phyloP scores from a whole-genome alignment of 2,797 vertebrate genomes.

The Scleropages formosus region DNA sequence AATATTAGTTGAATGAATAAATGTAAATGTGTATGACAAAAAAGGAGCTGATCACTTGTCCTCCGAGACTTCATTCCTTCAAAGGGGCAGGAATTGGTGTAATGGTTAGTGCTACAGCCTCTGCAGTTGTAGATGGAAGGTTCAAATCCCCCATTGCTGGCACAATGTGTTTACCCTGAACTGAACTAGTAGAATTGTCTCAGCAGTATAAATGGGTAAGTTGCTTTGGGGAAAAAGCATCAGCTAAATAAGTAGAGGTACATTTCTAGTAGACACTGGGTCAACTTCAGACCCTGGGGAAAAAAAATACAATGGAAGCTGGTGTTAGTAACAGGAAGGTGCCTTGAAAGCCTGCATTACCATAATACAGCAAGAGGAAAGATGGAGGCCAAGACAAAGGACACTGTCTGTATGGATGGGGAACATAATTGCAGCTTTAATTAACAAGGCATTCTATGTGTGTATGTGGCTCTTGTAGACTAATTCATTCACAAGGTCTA shows the following conservation, averaged over 20 bases:
- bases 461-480: slow-evolving; percentile 40
- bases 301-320: slow-evolving; percentile 42
- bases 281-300: slow-evolving; percentile 21
- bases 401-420: slow-evolving; percentile 55
- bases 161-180: too few relatives aligned
- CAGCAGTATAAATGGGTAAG: too few relatives aligned
- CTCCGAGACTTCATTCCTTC: neutral
- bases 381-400: slow-evolving; percentile 54
- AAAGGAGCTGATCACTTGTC: too few relatives aligned
- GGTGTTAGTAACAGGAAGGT: slow-evolving; percentile 50
- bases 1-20: too few relatives aligned
- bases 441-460: slow-evolving; percentile 50
- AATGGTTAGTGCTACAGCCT: too few relatives aligned
- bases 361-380: slow-evolving; percentile 54
- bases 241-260: too few relatives aligned
- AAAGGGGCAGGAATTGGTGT: too few relatives aligned
- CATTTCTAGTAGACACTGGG: slow-evolving; percentile 34
- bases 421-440: slow-evolving; percentile 61
- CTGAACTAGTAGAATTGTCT: too few relatives aligned
- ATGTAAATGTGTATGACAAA: too few relatives aligned
- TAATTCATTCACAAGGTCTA: slow-evolving; percentile 54
- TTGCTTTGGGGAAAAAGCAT: too few relatives aligned
- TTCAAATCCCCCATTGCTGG: too few relatives aligned
- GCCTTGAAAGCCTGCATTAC: slow-evolving; percentile 55
- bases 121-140: too few relatives aligned